Percentiles rank a stretch among this genome's conserved stretches.
These are phyloP conservation scores for Stichodactyla mertensii DNA, from an alignment of 64 coral and sea anemone genomes.

Conservation along the genomic window DNA sequence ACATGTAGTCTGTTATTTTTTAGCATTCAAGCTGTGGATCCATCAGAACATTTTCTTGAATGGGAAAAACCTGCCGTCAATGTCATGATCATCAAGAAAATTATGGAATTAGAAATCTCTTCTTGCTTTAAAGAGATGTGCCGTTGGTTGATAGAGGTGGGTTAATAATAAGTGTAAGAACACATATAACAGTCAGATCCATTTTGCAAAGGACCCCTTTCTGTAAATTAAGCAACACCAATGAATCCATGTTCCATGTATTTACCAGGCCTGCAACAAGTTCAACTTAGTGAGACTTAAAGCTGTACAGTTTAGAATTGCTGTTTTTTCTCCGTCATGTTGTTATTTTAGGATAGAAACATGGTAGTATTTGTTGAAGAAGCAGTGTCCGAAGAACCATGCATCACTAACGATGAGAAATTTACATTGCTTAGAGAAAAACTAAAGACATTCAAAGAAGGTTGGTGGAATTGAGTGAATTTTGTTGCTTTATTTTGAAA, in stretches of 20 bases:
- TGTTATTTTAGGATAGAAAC: constrained; percentile 45
- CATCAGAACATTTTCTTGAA: constrained; percentile 67
- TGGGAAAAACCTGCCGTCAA: constrained; percentile 59
- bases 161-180: background rate
- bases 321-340: background rate
- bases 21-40: constrained; percentile 55
- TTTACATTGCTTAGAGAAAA: constrained; percentile 48
- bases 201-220: too few relatives aligned
- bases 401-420: constrained; percentile 42
- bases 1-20: background rate
- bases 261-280: too few relatives aligned
- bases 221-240: too few relatives aligned
- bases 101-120: constrained; percentile 46
- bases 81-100: constrained; percentile 79
- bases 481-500: background rate
- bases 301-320: background rate
- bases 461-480: background rate
- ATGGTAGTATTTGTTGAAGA: constrained; percentile 66
- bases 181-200: too few relatives aligned
- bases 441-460: constrained; percentile 68
- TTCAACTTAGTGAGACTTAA: too few relatives aligned
- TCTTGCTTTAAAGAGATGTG: constrained; percentile 62
- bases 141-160: constrained; percentile 57
- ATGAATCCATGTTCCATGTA: too few relatives aligned
- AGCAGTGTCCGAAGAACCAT: constrained; percentile 38